These are phyloP conservation scores for Catagonus wagneri DNA, from an alignment of 2,113 vertebrate species.

Conservation along the genomic window DNA sequence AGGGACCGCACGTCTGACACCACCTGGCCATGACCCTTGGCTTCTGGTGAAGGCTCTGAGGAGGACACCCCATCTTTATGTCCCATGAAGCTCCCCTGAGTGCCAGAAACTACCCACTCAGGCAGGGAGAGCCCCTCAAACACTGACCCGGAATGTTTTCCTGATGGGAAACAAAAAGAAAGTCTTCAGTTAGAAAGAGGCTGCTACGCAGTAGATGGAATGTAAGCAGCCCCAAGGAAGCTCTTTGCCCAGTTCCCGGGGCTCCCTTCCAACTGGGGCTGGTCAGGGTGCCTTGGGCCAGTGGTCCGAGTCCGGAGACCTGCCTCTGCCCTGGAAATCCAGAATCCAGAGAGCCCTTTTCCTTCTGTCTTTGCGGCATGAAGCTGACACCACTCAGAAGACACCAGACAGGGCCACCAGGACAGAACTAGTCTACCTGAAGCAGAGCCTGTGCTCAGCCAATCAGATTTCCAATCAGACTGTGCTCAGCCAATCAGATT, in stretches of 20 bases:
- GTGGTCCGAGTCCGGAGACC: too few relatives aligned
- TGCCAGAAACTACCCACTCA: background rate
- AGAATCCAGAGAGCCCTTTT: background rate
- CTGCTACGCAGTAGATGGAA: background rate
- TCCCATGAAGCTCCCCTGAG: background rate
- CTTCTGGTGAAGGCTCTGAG: background rate
- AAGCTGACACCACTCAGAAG: background rate
- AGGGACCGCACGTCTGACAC: background rate
- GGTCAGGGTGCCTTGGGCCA: background rate
- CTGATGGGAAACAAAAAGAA: slow-evolving; percentile 57
- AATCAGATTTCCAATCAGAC: background rate
- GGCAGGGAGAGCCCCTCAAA: slow-evolving; percentile 45
- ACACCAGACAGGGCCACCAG: background rate
- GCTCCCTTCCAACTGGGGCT: background rate
- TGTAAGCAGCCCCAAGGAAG: background rate
- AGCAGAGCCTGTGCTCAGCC: background rate
- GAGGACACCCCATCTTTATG: slow-evolving; percentile 26
- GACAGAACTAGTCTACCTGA: background rate
- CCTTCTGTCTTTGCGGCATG: background rate
- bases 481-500: background rate
- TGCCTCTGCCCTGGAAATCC: too few relatives aligned
- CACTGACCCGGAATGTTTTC: slow-evolving; percentile 32
- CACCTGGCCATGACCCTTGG: background rate
- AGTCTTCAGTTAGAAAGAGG: slow-evolving; percentile 43
- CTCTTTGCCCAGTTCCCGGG: background rate